Evolutionary conservation across 2,888 invertebrate species (phyloP).

Genomic region (Linhomoeus sp.): DNA sequence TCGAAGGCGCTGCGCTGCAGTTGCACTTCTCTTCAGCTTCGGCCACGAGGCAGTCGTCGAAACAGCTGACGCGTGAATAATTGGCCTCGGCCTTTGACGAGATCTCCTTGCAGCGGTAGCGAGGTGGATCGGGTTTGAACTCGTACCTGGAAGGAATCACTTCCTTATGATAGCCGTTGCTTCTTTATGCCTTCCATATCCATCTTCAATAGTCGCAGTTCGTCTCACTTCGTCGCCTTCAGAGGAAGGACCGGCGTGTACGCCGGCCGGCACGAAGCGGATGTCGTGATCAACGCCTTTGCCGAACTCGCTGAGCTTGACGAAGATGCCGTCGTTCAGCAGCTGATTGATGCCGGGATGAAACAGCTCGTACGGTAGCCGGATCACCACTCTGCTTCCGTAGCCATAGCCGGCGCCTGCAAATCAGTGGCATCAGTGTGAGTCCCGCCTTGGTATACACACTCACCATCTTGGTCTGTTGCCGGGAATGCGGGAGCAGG

Average conservation of each 20-base stretch:
- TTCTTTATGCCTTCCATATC: too few species aligned
- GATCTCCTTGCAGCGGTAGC: conserved; percentile 1
- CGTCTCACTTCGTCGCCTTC: conserved; percentile 12
- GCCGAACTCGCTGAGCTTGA: conserved; percentile 17
- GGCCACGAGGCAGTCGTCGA: conserved; percentile 13
- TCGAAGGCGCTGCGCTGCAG: conserved; percentile 16
- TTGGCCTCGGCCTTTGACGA: neutral
- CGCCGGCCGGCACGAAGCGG: conserved; percentile 15
- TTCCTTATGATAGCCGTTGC: neutral
- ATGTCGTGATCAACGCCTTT: conserved; percentile 16
- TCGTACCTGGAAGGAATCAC: conserved; percentile 10
- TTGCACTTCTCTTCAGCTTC: conserved; percentile 15
- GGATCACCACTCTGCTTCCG: conserved; percentile 13
- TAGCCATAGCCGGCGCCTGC: conserved; percentile 14
- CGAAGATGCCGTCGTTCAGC: conserved; percentile 18
- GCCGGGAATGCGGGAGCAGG: conserved; percentile 4
- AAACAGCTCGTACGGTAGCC: conserved; percentile 15
- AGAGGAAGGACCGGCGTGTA: conserved; percentile 20
- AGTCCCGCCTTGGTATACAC: neutral
- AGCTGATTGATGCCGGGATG: conserved; percentile 16
- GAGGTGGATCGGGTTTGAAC: conserved; percentile 20
- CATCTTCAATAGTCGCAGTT: too few species aligned
- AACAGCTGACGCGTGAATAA: neutral
- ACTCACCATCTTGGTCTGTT: conserved; percentile 1
- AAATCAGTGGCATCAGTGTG: too few species aligned